Evolutionary conservation across 2,888 invertebrate genomes (phyloP).

Genomic region (Ceratothoa steindachneri): DNA sequence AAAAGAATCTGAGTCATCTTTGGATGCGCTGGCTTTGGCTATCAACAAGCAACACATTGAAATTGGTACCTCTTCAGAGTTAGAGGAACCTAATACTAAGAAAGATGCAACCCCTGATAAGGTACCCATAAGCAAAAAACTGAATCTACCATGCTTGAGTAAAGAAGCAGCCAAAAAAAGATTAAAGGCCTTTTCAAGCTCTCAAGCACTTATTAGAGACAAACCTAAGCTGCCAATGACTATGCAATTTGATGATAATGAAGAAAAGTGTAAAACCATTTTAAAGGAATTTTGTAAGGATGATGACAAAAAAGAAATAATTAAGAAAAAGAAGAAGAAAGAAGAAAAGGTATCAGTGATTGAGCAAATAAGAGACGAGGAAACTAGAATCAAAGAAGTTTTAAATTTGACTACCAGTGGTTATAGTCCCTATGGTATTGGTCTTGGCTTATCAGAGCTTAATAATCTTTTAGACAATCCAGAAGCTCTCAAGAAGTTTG

Average conservation of each 20-base stretch:
- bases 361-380: slow-evolving; percentile 43
- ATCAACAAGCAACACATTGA: background rate
- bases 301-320: slow-evolving; percentile 14
- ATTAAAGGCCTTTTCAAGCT: slow-evolving; percentile 52
- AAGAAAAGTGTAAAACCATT: background rate
- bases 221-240: slow-evolving; percentile 21
- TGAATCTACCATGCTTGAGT: slow-evolving; percentile 50
- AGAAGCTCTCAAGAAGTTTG: slow-evolving; percentile 37
- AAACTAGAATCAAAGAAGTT: slow-evolving; percentile 34
- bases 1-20: background rate
- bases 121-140: background rate
- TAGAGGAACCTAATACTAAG: background rate
- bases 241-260: slow-evolving; percentile 22
- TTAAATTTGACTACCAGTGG: slow-evolving; percentile 28
- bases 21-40: background rate
- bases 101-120: background rate
- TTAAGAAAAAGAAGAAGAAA: slow-evolving; percentile 40
- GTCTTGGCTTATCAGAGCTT: slow-evolving; percentile 20
- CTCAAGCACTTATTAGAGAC: slow-evolving; percentile 18
- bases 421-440: slow-evolving; percentile 38
- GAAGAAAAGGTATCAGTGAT: slow-evolving; percentile 43
- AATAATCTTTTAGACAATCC: slow-evolving; percentile 40
- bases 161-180: slow-evolving; percentile 54
- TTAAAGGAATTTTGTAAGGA: background rate
- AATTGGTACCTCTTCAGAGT: background rate